phyloP scores from a whole-genome alignment of 2,113 vertebrate genomes.

The Meleagris gallopavo region DNA sequence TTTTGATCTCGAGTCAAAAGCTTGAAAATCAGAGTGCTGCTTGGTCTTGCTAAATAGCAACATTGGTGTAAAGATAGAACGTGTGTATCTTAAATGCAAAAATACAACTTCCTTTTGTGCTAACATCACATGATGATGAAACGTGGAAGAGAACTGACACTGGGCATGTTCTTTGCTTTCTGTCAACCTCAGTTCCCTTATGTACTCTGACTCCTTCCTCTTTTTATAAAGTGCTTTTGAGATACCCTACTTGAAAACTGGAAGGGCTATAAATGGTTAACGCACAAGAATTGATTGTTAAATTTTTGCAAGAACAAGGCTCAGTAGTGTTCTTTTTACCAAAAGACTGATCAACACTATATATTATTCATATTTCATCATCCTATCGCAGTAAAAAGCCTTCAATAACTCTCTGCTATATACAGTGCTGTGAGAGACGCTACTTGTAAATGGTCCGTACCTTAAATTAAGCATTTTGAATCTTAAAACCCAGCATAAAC shows the following conservation, averaged over 20 bases:
- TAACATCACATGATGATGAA: not conserved
- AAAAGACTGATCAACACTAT: not conserved
- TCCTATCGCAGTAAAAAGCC: not conserved
- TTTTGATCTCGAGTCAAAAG: not conserved
- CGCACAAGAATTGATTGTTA: not conserved
- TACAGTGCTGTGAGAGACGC: not conserved
- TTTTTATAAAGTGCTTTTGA: not conserved
- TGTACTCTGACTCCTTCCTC: not conserved
- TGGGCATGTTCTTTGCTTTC: not conserved
- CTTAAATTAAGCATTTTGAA: not conserved
- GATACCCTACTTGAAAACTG: not conserved
- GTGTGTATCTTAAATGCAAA: not conserved
- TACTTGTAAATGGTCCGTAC: not conserved
- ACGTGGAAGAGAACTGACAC: not conserved
- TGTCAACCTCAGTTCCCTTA: not conserved
- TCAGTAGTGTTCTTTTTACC: not conserved
- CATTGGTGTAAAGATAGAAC: not conserved
- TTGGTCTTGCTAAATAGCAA: not conserved
- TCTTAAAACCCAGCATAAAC: not conserved
- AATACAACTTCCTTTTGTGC: not conserved
- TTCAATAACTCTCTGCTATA: not conserved
- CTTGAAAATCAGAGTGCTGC: not conserved
- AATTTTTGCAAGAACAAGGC: not conserved
- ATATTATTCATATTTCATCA: not conserved
- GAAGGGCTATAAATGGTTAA: not conserved